Evolutionary conservation across 2,888 invertebrate genomes (phyloP), one percentile per base, ranked within the genome.

Genomic region (Bimastos eiseni): DNA sequence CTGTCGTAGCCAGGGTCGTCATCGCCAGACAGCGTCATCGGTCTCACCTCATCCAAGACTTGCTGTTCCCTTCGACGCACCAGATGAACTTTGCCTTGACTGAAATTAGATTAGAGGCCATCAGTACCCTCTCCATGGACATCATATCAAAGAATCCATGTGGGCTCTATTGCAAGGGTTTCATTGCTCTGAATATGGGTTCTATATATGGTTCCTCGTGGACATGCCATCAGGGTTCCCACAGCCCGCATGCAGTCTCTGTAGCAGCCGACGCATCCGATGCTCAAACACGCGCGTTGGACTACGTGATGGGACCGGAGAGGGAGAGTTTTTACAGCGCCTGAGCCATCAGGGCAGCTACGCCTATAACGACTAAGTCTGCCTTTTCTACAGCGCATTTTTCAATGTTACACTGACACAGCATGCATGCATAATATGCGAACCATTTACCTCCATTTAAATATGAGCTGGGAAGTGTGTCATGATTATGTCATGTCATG

Each of bases 1-100:
- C 36, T 34, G n/a, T 86, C 86, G 86, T 86, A 86, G 86, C 86
- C 86, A 21, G 86, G 86, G 86, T 86, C 86, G 86, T 86, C 86
- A 24, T 86, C 86, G 36, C 86, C 86, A 3, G 86, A 86, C 21
- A 86, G 86, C 36, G 86, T 86, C 86, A 86, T 86, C 86, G 86
- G 86, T 5, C 86, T 34, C 21, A 37, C 34, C 36, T 86, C 86
- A 30, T 86, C 86, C 36, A 86, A 36, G n/a, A 86, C 37, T 17
- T 86, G 86, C 17, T 11, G 5, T 24, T 34, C 37, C 19, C 86
- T 34, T 37, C 24, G 34, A 15, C 86, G 86, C 24, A 86, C 37
- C 86, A 86, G 86, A 15, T 86, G 37, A 30, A 8, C n/a, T 70
- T 70, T 70, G n/a, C 70, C n/a, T n/a, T 70, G 70, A n/a, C 70